A percentile compares a stretch with the other conserved stretches of the same genome.
Evolutionary conservation across 1,140 invertebrate species (phyloP).

Genomic region (Rhagoletis zephyria): DNA sequence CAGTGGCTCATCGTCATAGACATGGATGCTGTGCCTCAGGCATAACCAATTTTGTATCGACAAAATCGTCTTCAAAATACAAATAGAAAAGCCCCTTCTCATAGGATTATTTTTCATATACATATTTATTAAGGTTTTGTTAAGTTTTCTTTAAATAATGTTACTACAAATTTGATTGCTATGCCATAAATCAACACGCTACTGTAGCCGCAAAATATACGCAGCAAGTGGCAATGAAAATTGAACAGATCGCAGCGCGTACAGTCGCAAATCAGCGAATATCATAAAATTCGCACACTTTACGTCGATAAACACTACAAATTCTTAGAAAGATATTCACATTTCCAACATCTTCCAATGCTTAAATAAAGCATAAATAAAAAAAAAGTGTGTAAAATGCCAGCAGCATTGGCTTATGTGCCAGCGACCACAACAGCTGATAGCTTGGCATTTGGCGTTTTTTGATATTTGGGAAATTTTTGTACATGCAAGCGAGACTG

Average conservation of each 20-base stretch:
- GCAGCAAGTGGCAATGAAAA: constrained; percentile 2
- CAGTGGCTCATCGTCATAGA: too few relatives aligned
- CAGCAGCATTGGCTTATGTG: neutral
- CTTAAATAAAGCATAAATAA: neutral
- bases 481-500: neutral
- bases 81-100: too few relatives aligned
- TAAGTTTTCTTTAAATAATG: too few relatives aligned
- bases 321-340: constrained; percentile 17
- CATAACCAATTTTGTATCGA: too few relatives aligned
- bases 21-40: too few relatives aligned
- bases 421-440: neutral
- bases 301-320: constrained; percentile 17
- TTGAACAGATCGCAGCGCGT: constrained; percentile 17
- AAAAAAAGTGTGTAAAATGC: neutral
- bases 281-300: constrained; percentile 27
- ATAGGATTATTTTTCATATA: too few relatives aligned
- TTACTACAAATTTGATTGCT: too few relatives aligned
- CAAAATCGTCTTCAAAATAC: too few relatives aligned
- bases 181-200: neutral
- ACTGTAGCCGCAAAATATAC: neutral
- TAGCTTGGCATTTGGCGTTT: neutral
- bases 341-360: neutral
- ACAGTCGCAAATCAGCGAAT: neutral
- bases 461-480: neutral
- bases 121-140: too few relatives aligned